A percentile compares a stretch with the other conserved stretches of the same genome.
Evolutionary conservation across 2,797 vertebrate species (phyloP).

Genomic region (Gobionotothen gibberifrons): DNA sequence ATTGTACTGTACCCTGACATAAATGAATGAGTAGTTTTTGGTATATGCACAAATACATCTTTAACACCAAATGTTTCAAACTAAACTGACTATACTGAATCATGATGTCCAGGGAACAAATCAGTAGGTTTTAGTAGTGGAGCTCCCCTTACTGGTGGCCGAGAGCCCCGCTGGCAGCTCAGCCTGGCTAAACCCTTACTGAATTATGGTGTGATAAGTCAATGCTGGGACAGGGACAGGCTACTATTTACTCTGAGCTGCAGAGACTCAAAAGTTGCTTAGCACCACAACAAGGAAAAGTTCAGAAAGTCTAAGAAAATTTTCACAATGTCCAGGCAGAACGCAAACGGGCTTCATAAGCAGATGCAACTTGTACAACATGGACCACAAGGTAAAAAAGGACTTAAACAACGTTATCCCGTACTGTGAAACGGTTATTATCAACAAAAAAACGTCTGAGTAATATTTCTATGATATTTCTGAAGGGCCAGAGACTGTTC

Average conservation of each 20-base stretch:
- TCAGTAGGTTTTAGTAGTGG: conserved; percentile 1
- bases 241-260: background rate
- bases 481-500: background rate
- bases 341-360: background rate
- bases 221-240: background rate
- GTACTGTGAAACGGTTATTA: background rate
- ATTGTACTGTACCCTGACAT: too few relatives aligned
- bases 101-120: background rate
- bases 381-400: background rate
- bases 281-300: background rate
- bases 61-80: conserved; percentile 3
- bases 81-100: background rate
- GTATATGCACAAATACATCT: background rate
- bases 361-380: background rate
- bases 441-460: background rate
- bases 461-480: background rate
- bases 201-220: conserved; percentile 5
- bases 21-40: background rate
- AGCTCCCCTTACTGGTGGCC: background rate
- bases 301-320: background rate
- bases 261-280: background rate
- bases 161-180: background rate
- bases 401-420: background rate
- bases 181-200: conserved; percentile 7
- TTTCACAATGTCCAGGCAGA: background rate